Conservation (phyloP, 2,113 vertebrate species). For the Charina bottae region DNA sequence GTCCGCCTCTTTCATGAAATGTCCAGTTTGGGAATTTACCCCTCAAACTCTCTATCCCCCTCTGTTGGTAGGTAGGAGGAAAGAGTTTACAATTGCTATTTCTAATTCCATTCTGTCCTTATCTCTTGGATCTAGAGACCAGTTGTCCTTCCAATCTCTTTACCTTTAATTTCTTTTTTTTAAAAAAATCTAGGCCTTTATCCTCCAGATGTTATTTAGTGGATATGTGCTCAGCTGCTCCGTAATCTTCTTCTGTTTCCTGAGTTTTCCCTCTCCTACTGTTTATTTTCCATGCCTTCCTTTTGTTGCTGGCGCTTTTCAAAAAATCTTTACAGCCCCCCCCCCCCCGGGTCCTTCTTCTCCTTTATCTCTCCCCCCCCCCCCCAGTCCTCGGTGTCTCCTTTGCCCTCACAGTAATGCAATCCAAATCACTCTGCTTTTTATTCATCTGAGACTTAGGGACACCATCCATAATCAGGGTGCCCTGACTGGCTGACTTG, state of each 20-base stretch:
- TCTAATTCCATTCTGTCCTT: not conserved
- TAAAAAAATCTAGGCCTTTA: not conserved
- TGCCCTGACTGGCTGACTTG: not conserved
- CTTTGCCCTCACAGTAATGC: constrained; percentile 9
- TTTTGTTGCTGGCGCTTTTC: not conserved
- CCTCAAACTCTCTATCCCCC: not conserved
- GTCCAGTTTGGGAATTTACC: not conserved
- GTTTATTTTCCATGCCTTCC: constrained; percentile 24
- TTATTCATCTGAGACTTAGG: not conserved
- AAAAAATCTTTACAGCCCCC: constrained; percentile 6
- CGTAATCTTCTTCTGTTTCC: constrained; percentile 12
- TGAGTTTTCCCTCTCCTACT: constrained; percentile 24
- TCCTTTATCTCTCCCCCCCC: constrained; percentile 11
- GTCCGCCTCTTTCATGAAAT: not conserved
- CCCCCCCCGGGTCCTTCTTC: not conserved
- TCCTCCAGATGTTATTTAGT: not conserved
- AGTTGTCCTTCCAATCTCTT: not conserved
- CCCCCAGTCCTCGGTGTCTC: not conserved
- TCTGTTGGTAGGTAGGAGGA: not conserved
- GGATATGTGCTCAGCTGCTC: not conserved
- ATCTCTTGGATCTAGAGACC: not conserved
- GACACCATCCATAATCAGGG: constrained; percentile 11
- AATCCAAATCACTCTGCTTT: not conserved
- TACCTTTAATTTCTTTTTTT: not conserved
- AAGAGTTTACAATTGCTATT: not conserved